Evolutionary conservation across 2,797 vertebrate genomes (phyloP), one percentile per base, ranked within the genome.

Genomic region (Centropyge bicolor): DNA sequence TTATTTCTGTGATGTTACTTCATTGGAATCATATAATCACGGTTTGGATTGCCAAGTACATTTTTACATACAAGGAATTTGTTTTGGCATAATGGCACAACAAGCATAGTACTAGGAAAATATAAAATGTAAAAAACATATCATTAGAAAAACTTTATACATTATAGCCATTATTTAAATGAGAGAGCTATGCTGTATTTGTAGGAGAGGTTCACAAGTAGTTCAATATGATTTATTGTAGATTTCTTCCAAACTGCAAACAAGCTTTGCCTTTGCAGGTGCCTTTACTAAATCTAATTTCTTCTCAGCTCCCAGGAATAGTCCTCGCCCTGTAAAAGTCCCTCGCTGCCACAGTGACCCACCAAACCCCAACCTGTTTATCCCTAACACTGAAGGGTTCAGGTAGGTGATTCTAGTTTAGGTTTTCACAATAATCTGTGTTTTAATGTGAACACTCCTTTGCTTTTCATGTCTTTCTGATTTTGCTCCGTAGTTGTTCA

Each of bases 341-440:
- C 98, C 98, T 51, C 97, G 98, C 51, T 99, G 98, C 89, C 97
- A 99, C 40, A 99, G 98, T 36, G 98, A 99, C 90, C 98, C 98
- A 70, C 98, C 98, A 36, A 99, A 99, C 89, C 97, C 98, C 22
- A 97, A 97, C 80, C 95, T 99, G 52, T 97, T 98, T 82, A 98
- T 99, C 83, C 97, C 98, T 9, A 97, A 97, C 0, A 89, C 97
- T 27, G 98, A 99, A 62, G 95, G 96, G n/a, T 98, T 98, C 96
- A 99, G 98, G 98, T 99, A 97, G 36, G 89, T 68, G 55, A 31
- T 14, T 4, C 1, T 38, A 60, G 17, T 27, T 73, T 0, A 38
- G 3, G 2, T 17, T 7, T 40, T 24, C n/a, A 17, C 55, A 61
- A 20, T 62, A 20, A 12, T 67, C 43, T 40, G 19, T 61, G 45